A percentile compares a stretch with the other conserved stretches of the same genome.
Conservation (phyloP, 2,797 vertebrate genomes). For the Somateria mollissima region DNA sequence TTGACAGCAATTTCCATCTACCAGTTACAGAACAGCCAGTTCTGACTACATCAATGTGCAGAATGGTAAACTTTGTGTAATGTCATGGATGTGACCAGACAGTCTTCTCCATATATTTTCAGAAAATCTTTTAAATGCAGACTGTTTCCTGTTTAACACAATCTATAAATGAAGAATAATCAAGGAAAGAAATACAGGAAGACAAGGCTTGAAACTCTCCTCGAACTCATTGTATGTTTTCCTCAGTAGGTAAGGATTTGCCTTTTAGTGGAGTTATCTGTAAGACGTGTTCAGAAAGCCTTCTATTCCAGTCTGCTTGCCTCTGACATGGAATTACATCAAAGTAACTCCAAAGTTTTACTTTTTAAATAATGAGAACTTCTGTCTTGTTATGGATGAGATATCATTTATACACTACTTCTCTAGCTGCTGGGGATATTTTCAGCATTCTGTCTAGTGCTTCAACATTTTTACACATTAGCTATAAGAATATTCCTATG, state of each 20-base stretch:
- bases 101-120: not conserved
- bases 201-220: not conserved
- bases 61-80: not conserved
- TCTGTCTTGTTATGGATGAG: not conserved
- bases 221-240: not conserved
- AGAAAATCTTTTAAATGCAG: not conserved
- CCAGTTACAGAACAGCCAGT: fast-evolving
- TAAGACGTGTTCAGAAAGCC: not conserved
- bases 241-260: not conserved
- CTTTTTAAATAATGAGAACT: not conserved
- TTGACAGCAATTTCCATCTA: not conserved
- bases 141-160: not conserved
- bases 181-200: not conserved
- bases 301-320: not conserved
- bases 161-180: not conserved
- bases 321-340: not conserved
- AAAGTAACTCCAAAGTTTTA: not conserved
- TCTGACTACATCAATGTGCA: not conserved
- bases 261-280: not conserved
- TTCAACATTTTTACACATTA: constrained; percentile 67
- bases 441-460: constrained; percentile 75
- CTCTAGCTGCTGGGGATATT: constrained; percentile 49
- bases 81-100: not conserved
- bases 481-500: constrained; percentile 72
- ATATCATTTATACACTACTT: constrained; percentile 19